Conservation (phyloP, 2,113 vertebrate species). For the Nothoprocta perdicaria region DNA sequence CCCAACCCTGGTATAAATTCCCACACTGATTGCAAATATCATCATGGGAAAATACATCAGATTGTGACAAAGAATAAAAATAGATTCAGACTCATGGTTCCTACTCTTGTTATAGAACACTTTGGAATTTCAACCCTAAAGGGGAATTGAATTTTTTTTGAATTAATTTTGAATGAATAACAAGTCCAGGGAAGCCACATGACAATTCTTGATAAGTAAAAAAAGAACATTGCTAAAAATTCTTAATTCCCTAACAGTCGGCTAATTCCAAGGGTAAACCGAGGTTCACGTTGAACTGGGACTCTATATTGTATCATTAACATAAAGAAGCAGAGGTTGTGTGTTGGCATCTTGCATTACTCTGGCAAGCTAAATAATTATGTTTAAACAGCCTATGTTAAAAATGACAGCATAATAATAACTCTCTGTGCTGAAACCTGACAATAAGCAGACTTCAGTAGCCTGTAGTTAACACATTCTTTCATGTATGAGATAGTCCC, state of each 20-base stretch:
- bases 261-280: slow-evolving; percentile 5
- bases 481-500: slow-evolving; percentile 21
- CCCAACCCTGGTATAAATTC: slow-evolving; percentile 9
- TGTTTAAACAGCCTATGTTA: slow-evolving; percentile 28
- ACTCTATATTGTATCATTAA: not conserved
- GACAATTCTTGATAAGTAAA: not conserved
- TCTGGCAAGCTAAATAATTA: slow-evolving; percentile 18
- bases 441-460: slow-evolving; percentile 45
- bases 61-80: slow-evolving; percentile 51
- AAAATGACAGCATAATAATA: slow-evolving; percentile 54
- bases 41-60: slow-evolving; percentile 32
- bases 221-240: not conserved
- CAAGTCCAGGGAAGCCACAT: slow-evolving; percentile 21
- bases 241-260: not conserved
- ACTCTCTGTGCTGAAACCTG: not conserved
- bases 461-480: slow-evolving; percentile 61
- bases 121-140: slow-evolving; percentile 46
- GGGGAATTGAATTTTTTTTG: not conserved
- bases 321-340: not conserved
- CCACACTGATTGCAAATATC: slow-evolving; percentile 46
- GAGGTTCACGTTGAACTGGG: not conserved
- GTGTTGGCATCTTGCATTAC: not conserved
- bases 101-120: not conserved
- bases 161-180: slow-evolving; percentile 22
- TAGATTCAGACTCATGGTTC: slow-evolving; percentile 25